Base-by-base conservation (phyloP, 2,888 invertebrate genomes). In the Clostera curtula region DNA sequence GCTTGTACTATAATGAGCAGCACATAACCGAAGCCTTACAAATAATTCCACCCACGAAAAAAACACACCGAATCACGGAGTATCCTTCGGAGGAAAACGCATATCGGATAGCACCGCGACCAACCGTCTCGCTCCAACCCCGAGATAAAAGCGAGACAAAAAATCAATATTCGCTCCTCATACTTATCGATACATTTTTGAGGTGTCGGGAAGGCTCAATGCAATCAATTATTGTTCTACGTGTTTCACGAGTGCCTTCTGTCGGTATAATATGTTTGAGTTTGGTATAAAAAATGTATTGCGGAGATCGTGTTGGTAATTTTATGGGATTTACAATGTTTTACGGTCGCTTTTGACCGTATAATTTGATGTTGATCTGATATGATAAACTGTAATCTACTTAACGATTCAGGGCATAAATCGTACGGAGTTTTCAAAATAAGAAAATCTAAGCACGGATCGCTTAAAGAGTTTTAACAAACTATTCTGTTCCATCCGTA, bases 21-120 rank as follows among this genome's bases (percentile, higher is more conserved):
- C 80, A 76, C 73, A 79, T 79, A 79, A 77, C n/a, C 65, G 82
- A 83, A 83, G 71, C 82, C 82, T 65, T 80, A 82, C 82, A 82
- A 83, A 82, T 80, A 80, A 82, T 77, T 77, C 75, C 59, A 77
- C 72, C 77, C 66, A 77, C 72, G 71, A 77, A 82, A 80, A 80
- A 83, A 80, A 72, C 70, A 64, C 58, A 73, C 74, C 66, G 79
- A 82, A 80, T 82, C 82, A 83, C 82, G 80, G 80, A 75, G 65
- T 70, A 79, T 77, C 73, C 79, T 80, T 75, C 67, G 62, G 65
- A 83, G 82, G 82, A 83, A 83, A 83, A 82, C 61, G 68, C 70
- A 72, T 80, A 83, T 83, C 82, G 63, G 61, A 75, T 83, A 80
- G 70, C 79, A 71, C 57, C 59, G 56, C 44, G 44, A 49, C 41